A percentile compares a stretch with the other conserved stretches of the same genome.
phyloP scores from a whole-genome alignment of 2,888 invertebrate genomes.

The Pteria penguin region DNA sequence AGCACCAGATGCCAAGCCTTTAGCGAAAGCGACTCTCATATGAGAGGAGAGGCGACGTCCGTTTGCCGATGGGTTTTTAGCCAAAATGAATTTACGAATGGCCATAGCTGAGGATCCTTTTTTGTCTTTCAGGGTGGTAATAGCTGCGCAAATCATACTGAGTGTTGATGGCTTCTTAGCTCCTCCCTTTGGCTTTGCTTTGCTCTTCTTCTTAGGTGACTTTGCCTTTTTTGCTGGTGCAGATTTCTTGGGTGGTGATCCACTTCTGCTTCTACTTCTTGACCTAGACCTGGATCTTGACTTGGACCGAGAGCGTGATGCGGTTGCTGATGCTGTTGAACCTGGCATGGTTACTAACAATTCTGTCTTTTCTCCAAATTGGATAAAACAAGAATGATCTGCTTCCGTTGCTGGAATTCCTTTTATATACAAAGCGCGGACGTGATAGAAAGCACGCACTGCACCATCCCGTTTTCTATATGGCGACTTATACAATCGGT shows the following conservation, averaged over 20 bases:
- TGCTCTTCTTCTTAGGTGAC: slow-evolving; percentile 19
- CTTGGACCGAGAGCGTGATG: slow-evolving; percentile 18
- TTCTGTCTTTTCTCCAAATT: no score
- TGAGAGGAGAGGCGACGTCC: slow-evolving; percentile 5
- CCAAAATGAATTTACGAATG: slow-evolving; percentile 32
- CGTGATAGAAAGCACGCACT: slow-evolving; percentile 18
- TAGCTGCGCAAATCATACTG: slow-evolving; percentile 21
- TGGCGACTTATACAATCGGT: no score
- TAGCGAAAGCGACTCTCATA: slow-evolving; percentile 18
- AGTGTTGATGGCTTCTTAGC: slow-evolving; percentile 29
- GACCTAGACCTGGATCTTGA: not conserved
- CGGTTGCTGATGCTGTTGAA: not conserved
- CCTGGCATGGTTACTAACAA: not conserved
- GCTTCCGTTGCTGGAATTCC: not conserved
- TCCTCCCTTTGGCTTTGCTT: slow-evolving; percentile 4
- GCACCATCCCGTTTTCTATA: no score
- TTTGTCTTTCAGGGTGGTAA: slow-evolving; percentile 28
- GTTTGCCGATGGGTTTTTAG: slow-evolving; percentile 16
- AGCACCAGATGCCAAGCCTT: slow-evolving; percentile 22
- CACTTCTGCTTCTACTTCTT: slow-evolving; percentile 26
- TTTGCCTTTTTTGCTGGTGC: slow-evolving; percentile 11
- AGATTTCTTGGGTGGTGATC: slow-evolving; percentile 14
- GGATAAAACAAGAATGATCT: slow-evolving; percentile 20
- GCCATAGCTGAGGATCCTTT: slow-evolving; percentile 30
- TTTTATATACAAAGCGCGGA: slow-evolving; percentile 19